Base-by-base conservation (phyloP, 2,888 invertebrate genomes). In the Drosophila colorata region DNA sequence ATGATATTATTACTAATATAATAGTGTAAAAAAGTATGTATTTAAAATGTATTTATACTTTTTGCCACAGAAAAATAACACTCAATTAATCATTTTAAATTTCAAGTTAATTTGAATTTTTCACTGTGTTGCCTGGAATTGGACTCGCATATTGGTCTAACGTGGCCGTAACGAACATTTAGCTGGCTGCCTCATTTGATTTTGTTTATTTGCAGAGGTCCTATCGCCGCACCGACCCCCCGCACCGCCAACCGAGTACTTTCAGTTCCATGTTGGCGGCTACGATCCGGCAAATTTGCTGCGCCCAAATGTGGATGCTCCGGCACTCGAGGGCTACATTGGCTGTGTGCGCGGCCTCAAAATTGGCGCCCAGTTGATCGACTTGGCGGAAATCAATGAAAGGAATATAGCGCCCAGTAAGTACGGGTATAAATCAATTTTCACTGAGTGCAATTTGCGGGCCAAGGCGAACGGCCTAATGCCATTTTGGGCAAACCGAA, bases 281-380 rank as follows among this genome's bases (percentile, higher is more conserved):
- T 97, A 95, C 88, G 97, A 97, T 91, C 93, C 95, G 2, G 95
- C 95, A 87, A 96, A 96, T 72, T 92, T 95, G 80, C 91, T 95
- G 63, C 93, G 94, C 73, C 93, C 94, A 11, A 93, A 94, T 51
- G 91, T 92, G 51, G 93, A 93, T 77, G 91, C 93, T 35, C 90
- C 93, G 23, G 83, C 91, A 46, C 91, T 96, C 20, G 94, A 95
- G 60, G 97, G 97, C 2, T 97, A 97, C 88, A 95, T 97, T 6
- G 97, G 98, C 1, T 97, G 97, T 89, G 94, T 98, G 40, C 94
- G 97, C 80, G 98, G 98, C 13, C 94, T 98, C 71, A 96, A 97
- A 93, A 96, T 98, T 79, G 97, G 96, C 37, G 94, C 95, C 69
- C 95, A 95, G 85, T 94, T 96, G 16, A 95, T 97, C n/a, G 96